phyloP scores from a whole-genome alignment of 2,888 invertebrate species.

The Rosalia funebris region DNA sequence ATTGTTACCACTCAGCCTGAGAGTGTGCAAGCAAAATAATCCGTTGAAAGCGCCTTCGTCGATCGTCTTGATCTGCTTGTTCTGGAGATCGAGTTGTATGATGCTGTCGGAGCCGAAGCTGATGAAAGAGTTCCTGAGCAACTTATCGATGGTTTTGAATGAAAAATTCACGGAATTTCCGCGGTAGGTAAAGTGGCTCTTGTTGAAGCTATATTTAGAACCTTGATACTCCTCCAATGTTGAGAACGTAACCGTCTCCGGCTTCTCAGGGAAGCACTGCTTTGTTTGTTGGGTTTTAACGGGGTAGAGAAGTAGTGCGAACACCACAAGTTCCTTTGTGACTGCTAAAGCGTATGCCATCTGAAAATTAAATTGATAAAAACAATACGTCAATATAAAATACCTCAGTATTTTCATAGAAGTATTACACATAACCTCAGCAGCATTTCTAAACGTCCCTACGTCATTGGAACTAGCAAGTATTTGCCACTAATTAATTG shows the following conservation, averaged over 20 bases:
- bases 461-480: too few relatives aligned
- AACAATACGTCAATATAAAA: too few relatives aligned
- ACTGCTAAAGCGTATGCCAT: too few relatives aligned
- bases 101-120: conserved; percentile 50
- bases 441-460: too few relatives aligned
- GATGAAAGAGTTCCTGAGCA: conserved; percentile 51
- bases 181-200: conserved; percentile 31
- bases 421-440: too few relatives aligned
- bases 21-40: conserved; percentile 49
- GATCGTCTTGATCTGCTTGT: conserved; percentile 48
- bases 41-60: conserved; percentile 50
- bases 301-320: background rate
- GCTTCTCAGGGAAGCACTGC: conserved; percentile 1
- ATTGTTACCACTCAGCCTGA: conserved; percentile 51
- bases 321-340: too few relatives aligned
- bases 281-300: background rate
- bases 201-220: conserved; percentile 48
- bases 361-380: too few relatives aligned
- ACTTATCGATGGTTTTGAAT: conserved; percentile 30
- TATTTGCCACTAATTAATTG: too few relatives aligned
- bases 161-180: conserved; percentile 51
- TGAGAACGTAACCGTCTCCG: conserved; percentile 43
- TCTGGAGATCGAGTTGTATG: conserved; percentile 45
- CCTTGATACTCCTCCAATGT: conserved; percentile 49
- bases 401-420: too few relatives aligned